Conservation (phyloP, 2,888 invertebrate species). For the Gortyna flavago region DNA sequence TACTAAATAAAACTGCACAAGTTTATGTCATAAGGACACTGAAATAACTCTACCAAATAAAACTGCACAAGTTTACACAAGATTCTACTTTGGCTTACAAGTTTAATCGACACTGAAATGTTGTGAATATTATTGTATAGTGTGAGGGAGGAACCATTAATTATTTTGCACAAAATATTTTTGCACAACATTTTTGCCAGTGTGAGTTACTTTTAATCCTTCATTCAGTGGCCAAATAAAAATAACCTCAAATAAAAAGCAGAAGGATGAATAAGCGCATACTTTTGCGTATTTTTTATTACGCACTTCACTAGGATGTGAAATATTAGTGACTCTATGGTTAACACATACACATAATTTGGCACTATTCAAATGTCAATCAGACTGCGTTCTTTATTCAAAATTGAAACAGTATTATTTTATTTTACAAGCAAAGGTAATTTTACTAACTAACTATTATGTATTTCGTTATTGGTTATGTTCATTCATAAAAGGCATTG, state of each 20-base stretch:
- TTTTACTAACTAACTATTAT: conserved; percentile 4
- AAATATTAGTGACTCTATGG: conserved; percentile 24
- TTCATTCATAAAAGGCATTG: conserved; percentile 20
- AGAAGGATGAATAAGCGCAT: neutral
- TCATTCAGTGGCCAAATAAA: neutral
- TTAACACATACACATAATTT: conserved; percentile 21
- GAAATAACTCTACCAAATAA: neutral
- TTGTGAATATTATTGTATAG: neutral
- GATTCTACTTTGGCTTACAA: neutral
- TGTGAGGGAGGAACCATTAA: no score
- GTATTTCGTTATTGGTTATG: neutral
- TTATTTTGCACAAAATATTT: neutral
- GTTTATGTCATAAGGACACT: neutral
- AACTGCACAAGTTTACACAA: neutral
- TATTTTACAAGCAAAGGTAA: neutral
- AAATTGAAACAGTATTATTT: conserved; percentile 22
- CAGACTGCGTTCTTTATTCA: conserved; percentile 30
- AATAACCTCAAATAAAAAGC: neutral
- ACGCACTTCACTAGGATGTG: neutral
- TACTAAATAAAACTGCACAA: neutral
- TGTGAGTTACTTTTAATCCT: neutral
- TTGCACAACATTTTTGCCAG: no score
- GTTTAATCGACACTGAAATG: neutral
- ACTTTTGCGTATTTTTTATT: neutral
- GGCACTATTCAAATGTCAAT: conserved; percentile 39